These are phyloP conservation scores for Eupristina koningsbergeri DNA, from an alignment of 1,140 invertebrate genomes.

Conservation along the genomic window DNA sequence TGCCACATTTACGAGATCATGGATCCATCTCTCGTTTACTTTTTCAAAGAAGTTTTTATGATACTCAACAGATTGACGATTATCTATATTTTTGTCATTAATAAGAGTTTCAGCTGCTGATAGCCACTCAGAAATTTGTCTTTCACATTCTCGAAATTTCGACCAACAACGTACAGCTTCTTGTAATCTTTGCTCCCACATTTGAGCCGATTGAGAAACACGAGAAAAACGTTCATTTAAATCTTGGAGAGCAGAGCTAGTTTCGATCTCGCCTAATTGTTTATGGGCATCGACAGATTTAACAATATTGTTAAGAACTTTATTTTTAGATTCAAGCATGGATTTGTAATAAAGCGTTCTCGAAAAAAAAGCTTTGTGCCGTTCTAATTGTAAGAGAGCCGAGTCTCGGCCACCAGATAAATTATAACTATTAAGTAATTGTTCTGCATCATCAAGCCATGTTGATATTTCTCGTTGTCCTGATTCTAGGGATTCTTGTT, in stretches of 20 bases:
- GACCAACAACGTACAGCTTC: slow-evolving; percentile 88
- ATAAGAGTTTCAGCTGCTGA: slow-evolving; percentile 87
- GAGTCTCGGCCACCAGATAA: slow-evolving; percentile 82
- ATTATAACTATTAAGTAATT: slow-evolving; percentile 77
- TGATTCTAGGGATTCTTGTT: slow-evolving; percentile 90
- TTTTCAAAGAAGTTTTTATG: slow-evolving; percentile 89
- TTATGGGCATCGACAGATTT: slow-evolving; percentile 81
- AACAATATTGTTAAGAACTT: slow-evolving; percentile 91
- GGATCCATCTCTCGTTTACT: slow-evolving; percentile 86
- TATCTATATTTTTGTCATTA: slow-evolving; percentile 86
- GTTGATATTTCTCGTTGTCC: slow-evolving; percentile 87
- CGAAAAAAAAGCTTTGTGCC: slow-evolving; percentile 90
- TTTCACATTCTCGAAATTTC: slow-evolving; percentile 86
- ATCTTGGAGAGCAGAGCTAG: slow-evolving; percentile 81
- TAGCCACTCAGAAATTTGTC: slow-evolving; percentile 88
- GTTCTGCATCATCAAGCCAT: slow-evolving; percentile 90
- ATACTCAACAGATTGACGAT: slow-evolving; percentile 84
- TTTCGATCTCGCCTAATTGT: slow-evolving; percentile 81
- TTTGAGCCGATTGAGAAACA: slow-evolving; percentile 81
- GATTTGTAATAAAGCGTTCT: slow-evolving; percentile 92
- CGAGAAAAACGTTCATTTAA: slow-evolving; percentile 88
- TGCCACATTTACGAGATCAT: slow-evolving; percentile 84
- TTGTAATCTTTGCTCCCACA: slow-evolving; percentile 86
- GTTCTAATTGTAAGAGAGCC: slow-evolving; percentile 83
- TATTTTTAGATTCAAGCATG: slow-evolving; percentile 95